Evolutionary conservation across 92 coral and sea anemone species (phyloP).

Genomic region (Parazoanthus atlanticus): DNA sequence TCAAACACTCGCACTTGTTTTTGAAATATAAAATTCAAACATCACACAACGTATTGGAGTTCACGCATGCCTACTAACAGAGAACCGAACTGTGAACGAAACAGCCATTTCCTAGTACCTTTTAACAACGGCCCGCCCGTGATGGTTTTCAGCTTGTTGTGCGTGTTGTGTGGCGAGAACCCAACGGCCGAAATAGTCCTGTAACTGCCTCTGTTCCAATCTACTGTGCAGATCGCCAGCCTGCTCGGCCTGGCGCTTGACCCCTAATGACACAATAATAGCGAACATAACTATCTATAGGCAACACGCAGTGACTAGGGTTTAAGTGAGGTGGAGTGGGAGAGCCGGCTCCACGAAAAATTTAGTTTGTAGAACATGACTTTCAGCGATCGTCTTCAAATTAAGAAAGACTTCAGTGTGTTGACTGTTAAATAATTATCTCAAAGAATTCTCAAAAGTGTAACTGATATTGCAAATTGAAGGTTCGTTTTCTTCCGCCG

Average conservation of each 20-base stretch:
- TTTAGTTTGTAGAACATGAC: no score
- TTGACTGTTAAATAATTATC: no score
- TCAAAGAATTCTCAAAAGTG: no score
- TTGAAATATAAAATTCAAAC: no score
- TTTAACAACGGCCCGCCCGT: slow-evolving; percentile 38
- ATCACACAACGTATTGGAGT: not conserved
- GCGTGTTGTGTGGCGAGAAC: slow-evolving; percentile 58
- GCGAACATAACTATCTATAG: not conserved
- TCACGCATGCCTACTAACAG: not conserved
- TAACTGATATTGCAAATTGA: no score
- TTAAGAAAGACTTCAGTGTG: no score
- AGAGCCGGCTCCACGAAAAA: no score
- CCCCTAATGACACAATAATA: slow-evolving; percentile 47
- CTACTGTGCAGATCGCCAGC: slow-evolving; percentile 64
- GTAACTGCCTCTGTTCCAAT: slow-evolving; percentile 43
- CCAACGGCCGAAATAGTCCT: slow-evolving; percentile 63
- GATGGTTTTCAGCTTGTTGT: slow-evolving; percentile 57
- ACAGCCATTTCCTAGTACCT: slow-evolving; percentile 38
- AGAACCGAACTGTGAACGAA: not conserved
- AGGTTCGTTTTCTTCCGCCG: no score
- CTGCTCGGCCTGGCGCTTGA: slow-evolving; percentile 64
- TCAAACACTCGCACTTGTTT: no score
- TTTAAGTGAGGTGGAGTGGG: no score
- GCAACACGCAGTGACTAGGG: not conserved
- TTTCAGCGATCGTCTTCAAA: no score